Base-by-base conservation (phyloP, 2,888 invertebrate genomes). In the Parelbella ahira region DNA sequence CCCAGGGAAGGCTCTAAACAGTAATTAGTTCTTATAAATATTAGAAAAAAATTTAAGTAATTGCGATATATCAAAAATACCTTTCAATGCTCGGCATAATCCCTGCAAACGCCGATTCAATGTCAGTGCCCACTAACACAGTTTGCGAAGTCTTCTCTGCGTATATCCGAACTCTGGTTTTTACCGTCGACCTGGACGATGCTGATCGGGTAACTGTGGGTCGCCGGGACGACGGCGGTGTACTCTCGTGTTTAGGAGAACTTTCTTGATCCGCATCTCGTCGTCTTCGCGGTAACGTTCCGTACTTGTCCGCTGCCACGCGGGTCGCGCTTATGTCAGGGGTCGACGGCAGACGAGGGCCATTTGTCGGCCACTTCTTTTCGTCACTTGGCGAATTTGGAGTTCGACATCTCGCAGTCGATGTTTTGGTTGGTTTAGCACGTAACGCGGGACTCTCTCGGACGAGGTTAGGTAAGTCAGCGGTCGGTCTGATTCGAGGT, bases 71-170 rank as follows among this genome's bases (percentile, higher is more conserved):
- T n/a, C n/a, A n/a, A 23, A 23, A 23, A 68, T 63, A 84, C 86
- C 66, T 79, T 45, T 84, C 84, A 57, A 87, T 80, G 51, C 75
- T 80, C 44, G 86, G 86, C 50, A 78, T 54, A 42, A 90, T 72
- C 1, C 94, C 94, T 0, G 90, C 89, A 36, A 95, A 79, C 2
- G 92, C 92, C 8, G 91, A 91, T 50, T 93, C 93, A 11, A 95
- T 87, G 60, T 95, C 95, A 1, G 80, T 73, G 37, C 92, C 90
- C 0, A 93, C 90, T 34, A 96, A 74, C 11, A 93, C 93, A 0
- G 96, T 96, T 70, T 96, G 96, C 6, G 91, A 89, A 30, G 90
- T 89, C 19, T 90, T 93, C 74, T 96, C 96, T 53, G 95, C 94
- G 68, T 94, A 95, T 51, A 96, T 95, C 60, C 91, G 89, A 0